Percentiles rank a stretch among this genome's conserved stretches.
Conservation (phyloP, 2,113 vertebrate species). For the Chaetodon auriga region DNA sequence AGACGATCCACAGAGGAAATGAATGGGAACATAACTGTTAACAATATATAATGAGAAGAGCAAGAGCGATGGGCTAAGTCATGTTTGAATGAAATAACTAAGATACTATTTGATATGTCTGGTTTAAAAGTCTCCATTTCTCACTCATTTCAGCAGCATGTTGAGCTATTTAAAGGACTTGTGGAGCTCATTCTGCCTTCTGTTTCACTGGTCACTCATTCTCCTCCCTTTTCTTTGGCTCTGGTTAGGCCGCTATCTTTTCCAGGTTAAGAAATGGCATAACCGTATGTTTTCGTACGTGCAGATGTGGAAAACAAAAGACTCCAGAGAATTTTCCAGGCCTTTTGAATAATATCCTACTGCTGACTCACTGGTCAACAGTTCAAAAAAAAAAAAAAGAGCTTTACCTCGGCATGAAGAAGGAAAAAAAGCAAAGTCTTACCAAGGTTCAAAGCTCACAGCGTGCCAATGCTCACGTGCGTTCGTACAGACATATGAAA, state of each 20-base stretch:
- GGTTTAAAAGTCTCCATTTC: slow-evolving; percentile 41
- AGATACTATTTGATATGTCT: slow-evolving; percentile 44
- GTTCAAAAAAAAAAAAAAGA: slow-evolving; percentile 5
- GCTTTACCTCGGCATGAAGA: neutral
- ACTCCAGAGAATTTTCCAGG: slow-evolving; percentile 26
- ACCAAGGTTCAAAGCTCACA: slow-evolving; percentile 11
- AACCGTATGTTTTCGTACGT: neutral
- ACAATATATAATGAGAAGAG: slow-evolving; percentile 35
- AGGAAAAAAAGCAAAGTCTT: slow-evolving; percentile 23
- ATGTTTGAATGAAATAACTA: slow-evolving; percentile 34
- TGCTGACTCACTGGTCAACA: slow-evolving; percentile 44
- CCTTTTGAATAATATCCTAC: slow-evolving; percentile 11
- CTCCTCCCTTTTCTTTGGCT: slow-evolving; percentile 27
- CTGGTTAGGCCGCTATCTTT: slow-evolving; percentile 5
- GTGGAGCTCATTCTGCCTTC: slow-evolving; percentile 34
- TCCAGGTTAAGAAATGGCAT: slow-evolving; percentile 34
- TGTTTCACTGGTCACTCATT: slow-evolving; percentile 48
- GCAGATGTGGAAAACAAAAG: slow-evolving; percentile 47
- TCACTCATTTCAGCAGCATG: slow-evolving; percentile 50
- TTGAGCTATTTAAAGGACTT: slow-evolving; percentile 45
- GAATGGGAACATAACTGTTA: slow-evolving; percentile 10
- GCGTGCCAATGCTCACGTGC: neutral
- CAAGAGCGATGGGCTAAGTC: slow-evolving; percentile 28
- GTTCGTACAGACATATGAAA: neutral
- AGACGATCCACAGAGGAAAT: slow-evolving; percentile 20